These are phyloP conservation scores for Catocala nupta DNA, from an alignment of 2,888 invertebrate species.

Conservation along the genomic window DNA sequence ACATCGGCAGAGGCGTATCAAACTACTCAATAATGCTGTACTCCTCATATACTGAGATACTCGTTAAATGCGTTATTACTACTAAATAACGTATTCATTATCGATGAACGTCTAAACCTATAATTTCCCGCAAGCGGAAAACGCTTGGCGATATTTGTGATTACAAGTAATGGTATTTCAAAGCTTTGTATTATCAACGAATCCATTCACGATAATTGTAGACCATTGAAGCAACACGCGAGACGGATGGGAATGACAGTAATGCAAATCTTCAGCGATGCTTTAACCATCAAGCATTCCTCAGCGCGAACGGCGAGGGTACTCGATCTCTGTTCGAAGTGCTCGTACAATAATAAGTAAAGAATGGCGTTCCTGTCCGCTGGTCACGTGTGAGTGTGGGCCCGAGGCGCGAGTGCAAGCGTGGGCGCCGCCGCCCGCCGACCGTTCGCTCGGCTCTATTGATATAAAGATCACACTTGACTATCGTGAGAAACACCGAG, in stretches of 20 bases:
- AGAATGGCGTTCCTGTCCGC: constrained; percentile 71
- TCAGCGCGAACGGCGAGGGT: constrained; percentile 58
- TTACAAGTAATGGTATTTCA: constrained; percentile 57
- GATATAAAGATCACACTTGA: constrained; percentile 61
- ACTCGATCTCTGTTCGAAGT: constrained; percentile 65
- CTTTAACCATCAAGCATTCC: constrained; percentile 65
- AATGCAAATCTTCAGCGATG: constrained; percentile 71
- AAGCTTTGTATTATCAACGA: constrained; percentile 55
- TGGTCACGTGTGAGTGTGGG: constrained; percentile 76
- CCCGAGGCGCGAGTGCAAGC: constrained; percentile 82
- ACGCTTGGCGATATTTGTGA: constrained; percentile 47
- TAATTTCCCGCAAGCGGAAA: constrained; percentile 43
- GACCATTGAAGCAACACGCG: constrained; percentile 63
- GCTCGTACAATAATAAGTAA: constrained; percentile 58
- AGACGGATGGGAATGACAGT: constrained; percentile 71
- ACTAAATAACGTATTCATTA: constrained; percentile 43
- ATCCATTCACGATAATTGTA: constrained; percentile 65
- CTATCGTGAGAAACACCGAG: constrained; percentile 72
- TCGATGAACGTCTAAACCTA: constrained; percentile 27
- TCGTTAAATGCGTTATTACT: constrained; percentile 35
- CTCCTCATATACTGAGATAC: constrained; percentile 28
- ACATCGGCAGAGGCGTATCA: not conserved
- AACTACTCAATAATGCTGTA: constrained; percentile 15
- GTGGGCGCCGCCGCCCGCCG: constrained; percentile 66
- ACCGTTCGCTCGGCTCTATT: constrained; percentile 43